Percentiles rank a stretch among this genome's conserved stretches.
phyloP scores from a whole-genome alignment of 2,113 vertebrate genomes.

The Thunnus thynnus region DNA sequence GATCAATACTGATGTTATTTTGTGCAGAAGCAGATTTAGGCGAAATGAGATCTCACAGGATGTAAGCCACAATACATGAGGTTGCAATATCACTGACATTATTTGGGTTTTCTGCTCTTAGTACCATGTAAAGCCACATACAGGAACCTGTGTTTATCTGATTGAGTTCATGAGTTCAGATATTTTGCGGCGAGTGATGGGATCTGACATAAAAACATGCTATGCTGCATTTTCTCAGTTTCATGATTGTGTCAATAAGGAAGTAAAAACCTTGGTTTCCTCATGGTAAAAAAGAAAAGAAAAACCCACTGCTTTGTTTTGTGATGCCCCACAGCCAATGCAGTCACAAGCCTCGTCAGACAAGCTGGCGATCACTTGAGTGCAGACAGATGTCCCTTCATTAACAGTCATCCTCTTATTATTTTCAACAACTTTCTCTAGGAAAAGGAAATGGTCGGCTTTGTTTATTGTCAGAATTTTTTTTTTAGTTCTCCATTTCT shows the following conservation, averaged over 20 bases:
- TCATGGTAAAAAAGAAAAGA: constrained; percentile 12
- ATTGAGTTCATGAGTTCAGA: constrained; percentile 11
- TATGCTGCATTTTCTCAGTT: neutral
- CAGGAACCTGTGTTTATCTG: constrained; percentile 4
- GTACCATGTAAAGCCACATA: constrained; percentile 17
- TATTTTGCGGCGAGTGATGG: neutral
- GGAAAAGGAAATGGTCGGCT: constrained; percentile 24
- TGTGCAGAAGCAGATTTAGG: neutral
- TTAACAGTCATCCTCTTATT: constrained; percentile 28
- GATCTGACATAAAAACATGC: constrained; percentile 8
- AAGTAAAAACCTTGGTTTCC: constrained; percentile 20
- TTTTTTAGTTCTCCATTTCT: neutral
- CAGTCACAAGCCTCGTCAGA: neutral
- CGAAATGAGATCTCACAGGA: constrained; percentile 22
- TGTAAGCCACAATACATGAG: constrained; percentile 37
- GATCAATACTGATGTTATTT: neutral
- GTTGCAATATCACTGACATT: neutral
- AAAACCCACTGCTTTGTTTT: constrained; percentile 34
- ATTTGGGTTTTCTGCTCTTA: constrained; percentile 36
- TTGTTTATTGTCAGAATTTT: constrained; percentile 15
- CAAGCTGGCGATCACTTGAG: neutral
- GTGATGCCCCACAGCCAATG: neutral
- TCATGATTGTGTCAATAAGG: constrained; percentile 8
- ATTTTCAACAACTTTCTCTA: constrained; percentile 26
- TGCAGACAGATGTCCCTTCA: constrained; percentile 11